Evolutionary conservation across 2,888 invertebrate species (phyloP), one percentile per base, ranked within the genome.

Genomic region (Cephus nigrinus): DNA sequence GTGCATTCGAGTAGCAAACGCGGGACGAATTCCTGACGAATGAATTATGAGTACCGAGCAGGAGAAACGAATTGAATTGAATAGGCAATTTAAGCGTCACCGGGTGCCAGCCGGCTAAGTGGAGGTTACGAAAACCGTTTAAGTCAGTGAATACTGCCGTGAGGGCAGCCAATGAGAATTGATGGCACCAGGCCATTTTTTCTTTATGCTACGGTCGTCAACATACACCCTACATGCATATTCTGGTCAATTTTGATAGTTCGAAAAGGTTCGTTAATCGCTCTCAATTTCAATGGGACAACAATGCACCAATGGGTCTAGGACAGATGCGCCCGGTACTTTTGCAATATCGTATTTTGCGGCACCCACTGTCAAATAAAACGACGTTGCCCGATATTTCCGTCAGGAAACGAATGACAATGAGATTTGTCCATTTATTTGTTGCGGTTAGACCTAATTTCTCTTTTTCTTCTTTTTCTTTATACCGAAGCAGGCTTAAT

Each of bases 91-190:
- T 69, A 69, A 77, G 69, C 69, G 77, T 77, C 77, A 36, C 36
- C 74, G 55, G 71, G 36, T 77, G 71, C 74, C 74, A 75, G 74
- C 31, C 68, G 75, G 69, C 74, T 77, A 77, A 77, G 69, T 75
- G 74, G 69, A 77, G 77, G 77, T 72, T 36, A 40, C 35, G 40
- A 73, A 32, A 78, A 75, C 72, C 76, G 72, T 78, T 78, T 78
- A 76, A 72, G 34, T 71, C 68, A 31, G 32, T 31, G 71, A 71
- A 71, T 32, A 71, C 33, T 32, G 31, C 31, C 23, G 32, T 3
- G 33, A 71, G 71, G 31, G 71, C 32, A 33, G 71, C 71, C 31
- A 15, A 31, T 71, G 71, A 71, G 71, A 71, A 71, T 33, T 31
- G 71, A 33, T 55, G 55, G 55, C 55, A 55, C 23, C 55, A 55